These are phyloP conservation scores for Dryobota labecula DNA, from an alignment of 2,888 invertebrate species.

Conservation along the genomic window DNA sequence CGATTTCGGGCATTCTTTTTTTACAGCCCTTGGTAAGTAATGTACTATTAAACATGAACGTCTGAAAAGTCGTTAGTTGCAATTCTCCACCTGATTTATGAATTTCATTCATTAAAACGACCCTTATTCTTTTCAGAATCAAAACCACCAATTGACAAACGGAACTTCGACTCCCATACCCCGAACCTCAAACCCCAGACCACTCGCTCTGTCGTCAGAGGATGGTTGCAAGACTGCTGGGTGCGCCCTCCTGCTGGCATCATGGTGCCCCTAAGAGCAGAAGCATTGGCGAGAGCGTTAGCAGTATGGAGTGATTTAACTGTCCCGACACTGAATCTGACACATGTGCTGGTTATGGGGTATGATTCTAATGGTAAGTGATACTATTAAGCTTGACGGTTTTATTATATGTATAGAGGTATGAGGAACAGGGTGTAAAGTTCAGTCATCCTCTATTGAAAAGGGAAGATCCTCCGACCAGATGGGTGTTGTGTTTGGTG, in stretches of 20 bases:
- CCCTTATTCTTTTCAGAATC: constrained; percentile 47
- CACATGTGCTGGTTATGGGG: constrained; percentile 85
- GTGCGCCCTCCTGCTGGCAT: constrained; percentile 84
- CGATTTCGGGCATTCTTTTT: no score
- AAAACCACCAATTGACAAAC: constrained; percentile 67
- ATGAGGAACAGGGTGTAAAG: no score
- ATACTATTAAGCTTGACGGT: background rate
- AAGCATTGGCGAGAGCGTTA: constrained; percentile 81
- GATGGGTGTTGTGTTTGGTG: no score
- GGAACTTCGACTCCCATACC: constrained; percentile 64
- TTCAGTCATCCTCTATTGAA: no score
- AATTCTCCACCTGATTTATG: no score
- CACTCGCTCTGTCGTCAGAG: constrained; percentile 78
- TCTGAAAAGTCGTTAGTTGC: no score
- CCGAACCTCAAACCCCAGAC: constrained; percentile 66
- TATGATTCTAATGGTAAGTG: constrained; percentile 86
- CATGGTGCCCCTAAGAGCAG: constrained; percentile 84
- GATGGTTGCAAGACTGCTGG: constrained; percentile 87
- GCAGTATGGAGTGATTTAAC: constrained; percentile 86
- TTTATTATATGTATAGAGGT: no score
- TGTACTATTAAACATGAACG: no score
- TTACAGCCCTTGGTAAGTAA: no score
- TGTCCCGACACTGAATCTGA: constrained; percentile 78
- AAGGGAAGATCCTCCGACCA: no score
- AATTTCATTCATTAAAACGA: background rate